phyloP scores from a whole-genome alignment of 2,888 invertebrate genomes.

The Cordilura impudica region DNA sequence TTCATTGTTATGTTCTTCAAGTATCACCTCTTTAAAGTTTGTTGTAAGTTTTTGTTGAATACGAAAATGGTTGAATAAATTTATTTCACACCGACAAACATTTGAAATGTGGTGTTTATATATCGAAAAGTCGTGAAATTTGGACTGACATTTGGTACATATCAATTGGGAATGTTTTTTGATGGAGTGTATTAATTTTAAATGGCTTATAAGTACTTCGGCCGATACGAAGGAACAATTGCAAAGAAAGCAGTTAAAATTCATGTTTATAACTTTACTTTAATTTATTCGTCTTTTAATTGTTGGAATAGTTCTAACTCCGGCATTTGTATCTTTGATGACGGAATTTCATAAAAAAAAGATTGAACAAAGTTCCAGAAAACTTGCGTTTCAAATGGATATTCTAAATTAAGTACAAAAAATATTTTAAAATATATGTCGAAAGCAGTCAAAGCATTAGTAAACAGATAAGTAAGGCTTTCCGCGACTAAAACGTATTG shows the following conservation, averaged over 20 bases:
- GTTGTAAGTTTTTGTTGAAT: slow-evolving; percentile 10
- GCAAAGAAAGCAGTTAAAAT: slow-evolving; percentile 4
- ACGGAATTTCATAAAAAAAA: slow-evolving; percentile 24
- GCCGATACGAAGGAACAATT: slow-evolving; percentile 6
- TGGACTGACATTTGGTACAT: slow-evolving; percentile 13
- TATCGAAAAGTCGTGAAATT: slow-evolving; percentile 6
- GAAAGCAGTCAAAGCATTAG: neutral
- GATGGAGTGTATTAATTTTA: slow-evolving; percentile 23
- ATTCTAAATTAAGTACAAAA: slow-evolving; percentile 4
- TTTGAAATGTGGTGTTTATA: slow-evolving; percentile 16
- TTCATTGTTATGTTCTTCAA: slow-evolving; percentile 19
- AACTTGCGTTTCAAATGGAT: slow-evolving; percentile 19
- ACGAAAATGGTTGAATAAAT: neutral
- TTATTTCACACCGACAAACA: neutral
- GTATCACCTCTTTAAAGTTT: neutral
- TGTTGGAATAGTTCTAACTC: neutral
- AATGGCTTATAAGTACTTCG: slow-evolving; percentile 12
- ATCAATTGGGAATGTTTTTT: slow-evolving; percentile 8
- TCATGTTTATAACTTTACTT: neutral
- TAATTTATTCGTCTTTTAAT: no score
- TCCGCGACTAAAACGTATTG: no score
- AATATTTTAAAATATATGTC: slow-evolving; percentile 1
- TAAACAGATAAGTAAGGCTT: no score
- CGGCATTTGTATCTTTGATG: neutral
- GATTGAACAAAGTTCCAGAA: slow-evolving; percentile 26